phyloP scores from a whole-genome alignment of 2,797 vertebrate species.

The Sebastes oblongus region DNA sequence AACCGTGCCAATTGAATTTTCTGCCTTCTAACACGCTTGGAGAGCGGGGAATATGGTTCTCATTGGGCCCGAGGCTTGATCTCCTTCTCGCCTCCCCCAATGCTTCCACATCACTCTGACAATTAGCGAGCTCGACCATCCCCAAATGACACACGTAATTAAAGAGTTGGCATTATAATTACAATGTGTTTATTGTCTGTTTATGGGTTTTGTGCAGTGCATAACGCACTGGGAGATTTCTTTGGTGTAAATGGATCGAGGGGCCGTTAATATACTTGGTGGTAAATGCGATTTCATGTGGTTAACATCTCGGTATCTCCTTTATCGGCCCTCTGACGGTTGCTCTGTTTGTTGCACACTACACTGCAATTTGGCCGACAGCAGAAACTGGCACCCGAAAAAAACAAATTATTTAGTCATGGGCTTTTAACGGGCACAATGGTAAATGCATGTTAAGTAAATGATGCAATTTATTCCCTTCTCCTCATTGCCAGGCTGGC shows the following conservation, averaged over 20 bases:
- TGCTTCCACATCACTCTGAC: conserved; percentile 67
- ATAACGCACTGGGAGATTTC: conserved; percentile 53
- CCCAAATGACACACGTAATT: conserved; percentile 74
- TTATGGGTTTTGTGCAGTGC: conserved; percentile 63
- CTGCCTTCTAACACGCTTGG: conserved; percentile 67
- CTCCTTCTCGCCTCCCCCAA: conserved; percentile 54
- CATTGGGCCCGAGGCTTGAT: conserved; percentile 64
- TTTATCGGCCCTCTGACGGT: conserved; percentile 73
- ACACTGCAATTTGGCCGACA: conserved; percentile 85
- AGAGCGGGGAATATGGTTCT: conserved; percentile 68
- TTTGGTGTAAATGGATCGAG: conserved; percentile 69
- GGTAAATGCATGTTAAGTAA: conserved; percentile 97
- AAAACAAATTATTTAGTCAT: conserved; percentile 95
- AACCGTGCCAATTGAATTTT: conserved; percentile 74
- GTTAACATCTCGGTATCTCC: conserved; percentile 62
- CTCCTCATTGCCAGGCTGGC: conserved; percentile 91
- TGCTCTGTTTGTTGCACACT: conserved; percentile 66
- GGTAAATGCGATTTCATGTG: conserved; percentile 66
- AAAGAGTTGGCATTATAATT: conserved; percentile 78
- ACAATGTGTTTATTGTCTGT: conserved; percentile 76
- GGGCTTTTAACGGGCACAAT: conserved; percentile 92
- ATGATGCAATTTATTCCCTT: conserved; percentile 98
- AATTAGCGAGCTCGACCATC: conserved; percentile 67
- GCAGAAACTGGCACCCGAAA: conserved; percentile 88
- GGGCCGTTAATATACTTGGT: conserved; percentile 57